Percentiles rank a stretch among this genome's conserved stretches.
Evolutionary conservation across 2,888 invertebrate species (phyloP).

Genomic region (Aleiodes alternator): DNA sequence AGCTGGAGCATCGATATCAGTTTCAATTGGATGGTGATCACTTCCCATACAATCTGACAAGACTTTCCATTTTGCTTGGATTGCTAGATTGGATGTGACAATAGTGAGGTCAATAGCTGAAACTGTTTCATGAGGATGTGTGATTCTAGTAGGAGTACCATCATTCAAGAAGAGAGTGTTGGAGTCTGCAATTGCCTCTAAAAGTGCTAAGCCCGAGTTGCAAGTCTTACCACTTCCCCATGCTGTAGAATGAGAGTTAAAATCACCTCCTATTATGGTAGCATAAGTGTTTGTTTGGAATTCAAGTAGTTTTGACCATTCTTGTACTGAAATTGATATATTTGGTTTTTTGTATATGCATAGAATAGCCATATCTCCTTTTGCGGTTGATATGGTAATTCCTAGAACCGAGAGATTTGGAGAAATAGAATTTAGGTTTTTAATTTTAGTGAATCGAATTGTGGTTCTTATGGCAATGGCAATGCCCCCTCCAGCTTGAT

Average conservation of each 20-base stretch:
- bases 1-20: too few relatives aligned
- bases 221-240: constrained; percentile 41
- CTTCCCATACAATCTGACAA: constrained; percentile 26
- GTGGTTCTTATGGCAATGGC: background rate
- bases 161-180: constrained; percentile 40
- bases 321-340: background rate
- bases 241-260: constrained; percentile 42
- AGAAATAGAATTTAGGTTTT: background rate
- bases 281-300: background rate
- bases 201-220: background rate
- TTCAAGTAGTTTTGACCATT: constrained; percentile 20
- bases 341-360: constrained; percentile 23
- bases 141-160: constrained; percentile 37
- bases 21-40: too few relatives aligned
- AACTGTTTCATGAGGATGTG: constrained; percentile 4
- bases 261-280: constrained; percentile 37
- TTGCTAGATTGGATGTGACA: constrained; percentile 21
- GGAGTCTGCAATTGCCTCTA: background rate
- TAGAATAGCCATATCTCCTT: constrained; percentile 7
- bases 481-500: too few relatives aligned
- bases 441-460: background rate
- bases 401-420: constrained; percentile 38
- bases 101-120: constrained; percentile 43
- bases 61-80: constrained; percentile 35
- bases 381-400: background rate